Conservation (phyloP, 2,888 invertebrate genomes). For the Pseudeuparius sepicola region DNA sequence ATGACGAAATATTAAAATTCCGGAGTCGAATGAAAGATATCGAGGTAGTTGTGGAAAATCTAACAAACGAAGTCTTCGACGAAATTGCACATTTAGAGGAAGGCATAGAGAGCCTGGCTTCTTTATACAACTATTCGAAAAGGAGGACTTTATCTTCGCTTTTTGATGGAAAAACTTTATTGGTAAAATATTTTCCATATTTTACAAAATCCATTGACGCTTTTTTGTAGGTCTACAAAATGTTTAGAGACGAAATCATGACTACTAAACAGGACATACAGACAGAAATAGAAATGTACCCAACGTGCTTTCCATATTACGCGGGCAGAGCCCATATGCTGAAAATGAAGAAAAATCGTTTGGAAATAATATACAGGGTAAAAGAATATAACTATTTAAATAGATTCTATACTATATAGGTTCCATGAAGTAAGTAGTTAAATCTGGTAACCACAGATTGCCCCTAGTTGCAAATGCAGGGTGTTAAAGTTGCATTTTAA, state of each 20-base stretch:
- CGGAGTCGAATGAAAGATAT: constrained; percentile 51
- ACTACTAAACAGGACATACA: constrained; percentile 61
- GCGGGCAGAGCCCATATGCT: constrained; percentile 63
- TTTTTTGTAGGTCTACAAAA: constrained; percentile 52
- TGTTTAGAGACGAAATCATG: constrained; percentile 68
- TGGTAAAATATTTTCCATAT: constrained; percentile 35
- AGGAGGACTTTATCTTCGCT: constrained; percentile 60
- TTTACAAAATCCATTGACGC: constrained; percentile 4
- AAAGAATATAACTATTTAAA: constrained; percentile 1
- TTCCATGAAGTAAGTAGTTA: too few species aligned
- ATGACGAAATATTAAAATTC: constrained; percentile 58
- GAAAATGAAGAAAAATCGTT: constrained; percentile 53
- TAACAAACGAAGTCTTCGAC: constrained; percentile 69
- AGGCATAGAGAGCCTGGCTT: constrained; percentile 65
- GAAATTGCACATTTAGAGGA: constrained; percentile 72
- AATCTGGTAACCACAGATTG: too few species aligned
- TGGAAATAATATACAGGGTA: constrained; percentile 40
- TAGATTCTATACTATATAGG: too few species aligned
- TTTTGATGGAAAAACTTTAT: constrained; percentile 57
- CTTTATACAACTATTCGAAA: constrained; percentile 67
- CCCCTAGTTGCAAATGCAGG: too few species aligned
- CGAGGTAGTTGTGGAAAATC: constrained; percentile 71
- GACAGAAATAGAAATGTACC: constrained; percentile 48
- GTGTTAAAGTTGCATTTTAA: too few species aligned
- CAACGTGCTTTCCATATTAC: constrained; percentile 58